Conservation (phyloP, 1,140 invertebrate species). For the Cheumatopsyche charites region DNA sequence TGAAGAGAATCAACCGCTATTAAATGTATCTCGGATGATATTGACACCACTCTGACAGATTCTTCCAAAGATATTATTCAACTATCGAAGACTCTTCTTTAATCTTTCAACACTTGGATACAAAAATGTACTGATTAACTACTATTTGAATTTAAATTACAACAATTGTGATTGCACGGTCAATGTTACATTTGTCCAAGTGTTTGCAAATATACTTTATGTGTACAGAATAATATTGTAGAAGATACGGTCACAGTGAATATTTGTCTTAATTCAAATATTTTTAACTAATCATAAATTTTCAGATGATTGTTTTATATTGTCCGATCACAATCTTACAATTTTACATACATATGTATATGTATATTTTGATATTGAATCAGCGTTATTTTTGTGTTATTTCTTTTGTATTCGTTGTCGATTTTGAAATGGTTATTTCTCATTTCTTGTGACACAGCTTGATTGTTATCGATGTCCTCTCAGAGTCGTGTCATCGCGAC, state of each 20-base stretch:
- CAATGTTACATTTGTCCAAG: constrained; percentile 9
- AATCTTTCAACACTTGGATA: not conserved
- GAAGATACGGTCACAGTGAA: constrained; percentile 35
- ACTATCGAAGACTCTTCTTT: not conserved
- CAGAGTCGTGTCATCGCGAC: not conserved
- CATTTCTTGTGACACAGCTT: constrained; percentile 6
- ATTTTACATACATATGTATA: not conserved
- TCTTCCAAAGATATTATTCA: constrained; percentile 31
- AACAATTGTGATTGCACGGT: too few species aligned
- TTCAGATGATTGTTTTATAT: constrained; percentile 41
- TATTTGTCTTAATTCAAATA: constrained; percentile 10
- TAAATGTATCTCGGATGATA: constrained; percentile 22
- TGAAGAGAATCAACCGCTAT: constrained; percentile 46
- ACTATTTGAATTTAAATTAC: constrained; percentile 13
- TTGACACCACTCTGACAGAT: constrained; percentile 23
- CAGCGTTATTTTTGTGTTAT: constrained; percentile 3
- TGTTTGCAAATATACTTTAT: constrained; percentile 14
- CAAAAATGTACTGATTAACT: not conserved
- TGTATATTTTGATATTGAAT: not conserved
- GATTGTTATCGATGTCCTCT: constrained; percentile 2
- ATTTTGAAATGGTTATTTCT: too few species aligned
- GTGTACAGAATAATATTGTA: constrained; percentile 35
- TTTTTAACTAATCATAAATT: constrained; percentile 38
- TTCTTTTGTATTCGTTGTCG: not conserved
- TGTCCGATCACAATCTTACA: not conserved